Percentiles rank a stretch among this genome's conserved stretches.
phyloP scores from a whole-genome alignment of 2,888 invertebrate genomes.

The Caenorhabditis sinica region DNA sequence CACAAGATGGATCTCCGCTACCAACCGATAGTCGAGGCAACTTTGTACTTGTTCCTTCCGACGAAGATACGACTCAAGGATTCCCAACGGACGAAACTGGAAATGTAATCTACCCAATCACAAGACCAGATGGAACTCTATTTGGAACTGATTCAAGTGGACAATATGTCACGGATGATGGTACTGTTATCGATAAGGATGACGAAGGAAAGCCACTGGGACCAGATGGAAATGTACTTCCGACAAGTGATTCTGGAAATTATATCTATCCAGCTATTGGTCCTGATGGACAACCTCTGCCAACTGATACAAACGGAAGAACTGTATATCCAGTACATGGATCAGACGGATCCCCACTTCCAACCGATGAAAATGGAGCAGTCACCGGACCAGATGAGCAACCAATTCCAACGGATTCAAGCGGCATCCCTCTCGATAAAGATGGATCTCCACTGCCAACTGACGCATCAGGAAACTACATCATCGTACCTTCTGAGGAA shows the following conservation, averaged over 20 bases:
- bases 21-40: constrained; percentile 63
- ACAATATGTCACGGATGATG: constrained; percentile 56
- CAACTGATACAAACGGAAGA: constrained; percentile 58
- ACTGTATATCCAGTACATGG: constrained; percentile 64
- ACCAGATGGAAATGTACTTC: constrained; percentile 56
- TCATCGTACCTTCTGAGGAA: constrained; percentile 59
- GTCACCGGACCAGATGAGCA: constrained; percentile 68
- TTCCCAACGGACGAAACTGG: constrained; percentile 64
- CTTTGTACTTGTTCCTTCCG: constrained; percentile 45
- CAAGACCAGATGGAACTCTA: constrained; percentile 57
- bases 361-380: constrained; percentile 63
- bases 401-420: constrained; percentile 62
- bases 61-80: constrained; percentile 51
- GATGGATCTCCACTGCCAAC: constrained; percentile 59
- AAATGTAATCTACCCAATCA: constrained; percentile 57
- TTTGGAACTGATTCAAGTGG: constrained; percentile 65
- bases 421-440: constrained; percentile 48
- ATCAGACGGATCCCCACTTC: constrained; percentile 62
- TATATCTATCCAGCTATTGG: constrained; percentile 62
- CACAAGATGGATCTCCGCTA: constrained; percentile 65
- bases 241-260: constrained; percentile 60
- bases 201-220: constrained; percentile 71
- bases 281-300: constrained; percentile 47
- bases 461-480: constrained; percentile 69
- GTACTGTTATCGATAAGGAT: constrained; percentile 58